Evolutionary conservation across 1,140 invertebrate species (phyloP), one percentile per base, ranked within the genome.

Genomic region (Eurosta solidaginis): DNA sequence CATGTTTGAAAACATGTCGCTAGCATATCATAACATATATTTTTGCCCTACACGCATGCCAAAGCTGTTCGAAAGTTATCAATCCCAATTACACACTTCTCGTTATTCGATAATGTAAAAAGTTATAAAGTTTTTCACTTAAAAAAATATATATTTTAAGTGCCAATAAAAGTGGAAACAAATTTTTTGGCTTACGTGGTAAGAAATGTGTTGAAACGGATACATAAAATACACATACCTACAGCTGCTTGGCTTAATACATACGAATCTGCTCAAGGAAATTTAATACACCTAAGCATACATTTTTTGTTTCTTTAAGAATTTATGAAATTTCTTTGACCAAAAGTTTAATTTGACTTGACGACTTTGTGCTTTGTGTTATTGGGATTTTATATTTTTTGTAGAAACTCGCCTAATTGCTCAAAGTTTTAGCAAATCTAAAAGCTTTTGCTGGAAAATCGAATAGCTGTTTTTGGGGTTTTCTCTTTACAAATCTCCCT

Each of bases 271-370:
- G 49, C 9, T n/a, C 22, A n/a, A n/a, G n/a, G n/a, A n/a, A n/a
- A n/a, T n/a, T n/a, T n/a, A n/a, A n/a, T n/a, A n/a, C n/a, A n/a
- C n/a, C n/a, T n/a, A n/a, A n/a, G n/a, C n/a, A n/a, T n/a, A n/a
- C n/a, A 9, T 29, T 29, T 47, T 75, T 49, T 27, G 47, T 25
- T 3, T 6, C 29, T 49, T 75, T 25, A 12, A 2, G 47, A 75
- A 45, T 75, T 75, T 36, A 12, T 45, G 10, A 75, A 75, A 47
- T 27, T 33, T 75, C 27, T 75, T 75, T 75, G 47, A 45, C 42
- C n/a, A 68, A 68, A 68, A 68, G 59, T 68, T 68, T 68, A 40
- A 68, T 68, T 68, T 68, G 33, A 68, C 59, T 68, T 68, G 59
- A 68, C 36, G 59, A 68, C 59, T 40, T 33, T 68, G 36, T 40